These are phyloP conservation scores for Alligator sinensis DNA, from an alignment of 2,113 vertebrate species.

Conservation along the genomic window DNA sequence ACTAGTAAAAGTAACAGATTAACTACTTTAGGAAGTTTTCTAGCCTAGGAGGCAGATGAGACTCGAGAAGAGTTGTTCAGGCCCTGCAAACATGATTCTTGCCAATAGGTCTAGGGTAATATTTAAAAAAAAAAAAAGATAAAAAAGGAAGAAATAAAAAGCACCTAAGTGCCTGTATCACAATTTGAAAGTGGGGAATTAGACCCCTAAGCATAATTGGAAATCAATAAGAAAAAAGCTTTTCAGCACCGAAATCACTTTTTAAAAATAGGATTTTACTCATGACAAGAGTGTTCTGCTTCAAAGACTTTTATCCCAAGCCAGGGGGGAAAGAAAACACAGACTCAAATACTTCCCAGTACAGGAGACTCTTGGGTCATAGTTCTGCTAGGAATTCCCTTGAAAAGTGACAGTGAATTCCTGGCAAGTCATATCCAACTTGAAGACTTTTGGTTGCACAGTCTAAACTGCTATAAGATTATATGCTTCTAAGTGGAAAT, in stretches of 20 bases:
- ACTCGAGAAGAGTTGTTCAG: background rate
- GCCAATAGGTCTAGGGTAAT: background rate
- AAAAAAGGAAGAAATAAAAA: background rate
- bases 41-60: background rate
- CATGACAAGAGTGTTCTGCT: background rate
- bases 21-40: background rate
- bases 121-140: background rate
- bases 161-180: fast-evolving
- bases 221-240: background rate
- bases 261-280: background rate
- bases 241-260: background rate
- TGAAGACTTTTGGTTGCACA: background rate
- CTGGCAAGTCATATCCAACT: background rate
- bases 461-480: background rate
- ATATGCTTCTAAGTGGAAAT: background rate
- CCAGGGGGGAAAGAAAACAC: background rate
- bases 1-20: background rate
- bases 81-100: background rate
- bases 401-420: fast-evolving
- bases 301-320: background rate
- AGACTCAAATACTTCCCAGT: background rate
- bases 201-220: background rate
- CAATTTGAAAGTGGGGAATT: background rate
- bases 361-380: background rate
- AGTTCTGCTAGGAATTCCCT: background rate